A percentile compares a stretch with the other conserved stretches of the same genome.
Evolutionary conservation across 2,797 vertebrate species (phyloP).

Genomic region (Gambusia yucatana): DNA sequence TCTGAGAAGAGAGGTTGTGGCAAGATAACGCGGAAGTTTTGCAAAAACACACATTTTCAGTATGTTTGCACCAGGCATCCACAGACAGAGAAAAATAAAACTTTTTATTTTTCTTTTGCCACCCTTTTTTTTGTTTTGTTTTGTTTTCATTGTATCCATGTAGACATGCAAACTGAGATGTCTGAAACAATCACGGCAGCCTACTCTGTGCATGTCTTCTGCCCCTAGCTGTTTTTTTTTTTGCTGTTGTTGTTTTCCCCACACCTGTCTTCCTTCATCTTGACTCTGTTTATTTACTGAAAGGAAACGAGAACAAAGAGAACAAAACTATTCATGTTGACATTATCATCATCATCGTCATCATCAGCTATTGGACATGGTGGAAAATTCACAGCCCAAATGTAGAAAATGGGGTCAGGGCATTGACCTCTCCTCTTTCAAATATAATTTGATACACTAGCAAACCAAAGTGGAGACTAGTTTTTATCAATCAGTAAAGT

Average conservation of each 20-base stretch:
- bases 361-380: background rate
- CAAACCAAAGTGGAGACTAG: conserved; percentile 8
- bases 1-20: too few species aligned
- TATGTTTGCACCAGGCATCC: background rate
- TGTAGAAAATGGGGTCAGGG: background rate
- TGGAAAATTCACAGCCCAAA: background rate
- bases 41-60: background rate
- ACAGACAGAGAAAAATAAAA: background rate
- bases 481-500: conserved; percentile 23
- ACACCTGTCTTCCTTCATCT: background rate
- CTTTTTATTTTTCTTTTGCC: background rate
- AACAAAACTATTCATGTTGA: background rate
- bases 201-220: background rate
- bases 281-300: background rate
- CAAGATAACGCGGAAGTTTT: too few species aligned
- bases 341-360: background rate
- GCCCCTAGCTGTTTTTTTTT: background rate
- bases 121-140: background rate
- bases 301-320: background rate
- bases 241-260: background rate
- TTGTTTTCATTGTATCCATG: background rate
- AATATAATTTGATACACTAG: conserved; percentile 10
- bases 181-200: background rate
- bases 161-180: background rate
- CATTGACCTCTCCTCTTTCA: conserved; percentile 1